Conservation (phyloP, 1,140 invertebrate genomes). For the Gonioctena quinquepunctata region DNA sequence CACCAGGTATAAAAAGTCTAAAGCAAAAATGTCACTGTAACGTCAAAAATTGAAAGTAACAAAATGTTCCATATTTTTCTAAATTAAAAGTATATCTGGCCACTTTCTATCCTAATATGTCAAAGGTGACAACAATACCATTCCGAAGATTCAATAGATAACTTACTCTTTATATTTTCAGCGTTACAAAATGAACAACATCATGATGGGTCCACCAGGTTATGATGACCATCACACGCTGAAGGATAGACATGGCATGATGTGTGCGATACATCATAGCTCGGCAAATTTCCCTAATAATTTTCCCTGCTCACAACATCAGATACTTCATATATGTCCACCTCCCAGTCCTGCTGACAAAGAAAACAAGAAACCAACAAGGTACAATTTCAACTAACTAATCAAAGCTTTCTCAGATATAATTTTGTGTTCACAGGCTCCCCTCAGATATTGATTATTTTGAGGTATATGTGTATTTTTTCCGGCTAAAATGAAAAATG, state of each 20-base stretch:
- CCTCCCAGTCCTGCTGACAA: neutral
- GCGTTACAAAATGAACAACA: neutral
- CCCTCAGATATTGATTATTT: too few species aligned
- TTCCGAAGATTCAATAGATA: neutral
- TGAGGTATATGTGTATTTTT: too few species aligned
- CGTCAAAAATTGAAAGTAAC: neutral
- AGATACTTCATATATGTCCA: constrained; percentile 20
- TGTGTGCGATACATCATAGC: constrained; percentile 27
- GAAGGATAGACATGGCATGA: constrained; percentile 8
- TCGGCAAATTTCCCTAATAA: constrained; percentile 16
- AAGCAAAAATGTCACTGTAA: neutral
- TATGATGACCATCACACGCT: neutral
- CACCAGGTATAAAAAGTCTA: too few species aligned
- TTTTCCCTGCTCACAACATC: constrained; percentile 18
- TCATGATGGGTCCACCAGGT: too few species aligned
- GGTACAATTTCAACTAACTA: neutral
- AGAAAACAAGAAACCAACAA: neutral
- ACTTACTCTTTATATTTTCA: neutral
- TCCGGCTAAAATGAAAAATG: too few species aligned
- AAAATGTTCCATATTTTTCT: neutral
- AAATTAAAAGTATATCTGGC: neutral
- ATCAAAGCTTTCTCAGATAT: too few species aligned
- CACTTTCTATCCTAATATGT: neutral
- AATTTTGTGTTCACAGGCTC: too few species aligned
- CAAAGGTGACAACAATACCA: neutral